Base-by-base conservation (phyloP, 2,888 invertebrate species). In the Branchellion lobata region DNA sequence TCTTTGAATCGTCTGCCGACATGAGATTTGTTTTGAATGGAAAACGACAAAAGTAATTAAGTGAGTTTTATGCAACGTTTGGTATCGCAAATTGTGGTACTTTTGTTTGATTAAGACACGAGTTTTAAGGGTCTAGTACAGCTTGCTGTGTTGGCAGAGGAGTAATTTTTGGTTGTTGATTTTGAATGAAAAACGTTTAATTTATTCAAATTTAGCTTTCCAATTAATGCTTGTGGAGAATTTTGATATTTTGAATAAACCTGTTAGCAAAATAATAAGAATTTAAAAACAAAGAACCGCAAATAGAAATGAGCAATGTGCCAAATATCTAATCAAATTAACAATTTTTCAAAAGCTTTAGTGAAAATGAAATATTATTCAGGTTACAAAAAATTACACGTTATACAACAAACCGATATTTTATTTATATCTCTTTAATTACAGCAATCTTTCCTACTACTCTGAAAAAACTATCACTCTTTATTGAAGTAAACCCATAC, bases 221-320 rank as follows among this genome's bases (percentile, higher is more conserved):
- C n/a, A n/a, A n/a, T n/a, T n/a, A n/a, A n/a, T n/a, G n/a, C n/a
- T n/a, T n/a, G n/a, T n/a, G 21, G 61, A 57, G 61, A 8, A 18
- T 57, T 57, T 18, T 57, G 61, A 57, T 57, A 3, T 57, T 57
- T 57, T n/a, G 21, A 57, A 57, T 57, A 57, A 57, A 57, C 61
- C 61, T 57, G 8, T 24, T n/a, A 57, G 61, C 61, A 57, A 57
- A 57, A 18, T n/a, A 47, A 8, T 47, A 47, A 47, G 18, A 47
- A 47, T 47, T 8, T 14, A 8, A 47, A 47, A 47, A 47, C 47
- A 47, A 47, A 47, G 47, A 47, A 47, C 47, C 18, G 8, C 47
- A 8, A 47, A 47, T 14, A 47, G 18, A 47, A 8, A 47, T 47
- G 11, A 47, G 47, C 18, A 47, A 47, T 47, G 18, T 47, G 18